Conservation (phyloP, 2,113 vertebrate species). For the Notiomystis cincta region DNA sequence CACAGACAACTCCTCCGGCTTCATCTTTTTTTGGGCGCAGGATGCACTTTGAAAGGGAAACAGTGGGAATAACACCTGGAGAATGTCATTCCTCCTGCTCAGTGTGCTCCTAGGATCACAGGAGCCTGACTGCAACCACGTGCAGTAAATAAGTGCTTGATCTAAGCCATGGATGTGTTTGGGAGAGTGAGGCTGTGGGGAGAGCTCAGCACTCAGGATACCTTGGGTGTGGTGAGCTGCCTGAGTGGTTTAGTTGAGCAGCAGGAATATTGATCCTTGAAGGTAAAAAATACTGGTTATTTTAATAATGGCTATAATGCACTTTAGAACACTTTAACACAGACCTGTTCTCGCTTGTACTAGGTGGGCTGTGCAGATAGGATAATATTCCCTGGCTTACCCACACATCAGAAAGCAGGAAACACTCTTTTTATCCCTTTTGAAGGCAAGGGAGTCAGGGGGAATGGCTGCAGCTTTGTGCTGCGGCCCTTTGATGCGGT, state of each 20-base stretch:
- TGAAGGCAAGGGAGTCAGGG: constrained; percentile 59
- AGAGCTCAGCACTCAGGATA: background rate
- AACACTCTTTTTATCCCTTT: constrained; percentile 69
- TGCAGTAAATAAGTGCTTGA: background rate
- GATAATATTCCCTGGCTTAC: background rate
- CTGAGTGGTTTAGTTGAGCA: background rate
- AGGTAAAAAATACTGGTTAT: background rate
- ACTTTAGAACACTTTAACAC: background rate
- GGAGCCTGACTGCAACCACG: background rate
- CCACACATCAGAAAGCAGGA: constrained; percentile 74
- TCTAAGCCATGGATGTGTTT: background rate
- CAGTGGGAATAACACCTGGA: background rate
- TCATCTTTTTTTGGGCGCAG: background rate
- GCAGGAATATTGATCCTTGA: background rate
- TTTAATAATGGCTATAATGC: background rate
- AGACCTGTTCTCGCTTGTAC: background rate
- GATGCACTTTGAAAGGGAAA: background rate
- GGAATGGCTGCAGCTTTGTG: constrained; percentile 32
- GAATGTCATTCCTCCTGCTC: background rate
- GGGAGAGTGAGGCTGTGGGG: background rate
- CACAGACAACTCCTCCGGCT: background rate
- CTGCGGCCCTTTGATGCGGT: constrained; percentile 55
- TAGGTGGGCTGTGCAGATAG: background rate
- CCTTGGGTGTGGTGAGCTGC: background rate
- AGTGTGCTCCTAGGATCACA: fast-evolving